Base-by-base conservation (phyloP, 2,888 invertebrate species). In the Diarsia mendica region DNA sequence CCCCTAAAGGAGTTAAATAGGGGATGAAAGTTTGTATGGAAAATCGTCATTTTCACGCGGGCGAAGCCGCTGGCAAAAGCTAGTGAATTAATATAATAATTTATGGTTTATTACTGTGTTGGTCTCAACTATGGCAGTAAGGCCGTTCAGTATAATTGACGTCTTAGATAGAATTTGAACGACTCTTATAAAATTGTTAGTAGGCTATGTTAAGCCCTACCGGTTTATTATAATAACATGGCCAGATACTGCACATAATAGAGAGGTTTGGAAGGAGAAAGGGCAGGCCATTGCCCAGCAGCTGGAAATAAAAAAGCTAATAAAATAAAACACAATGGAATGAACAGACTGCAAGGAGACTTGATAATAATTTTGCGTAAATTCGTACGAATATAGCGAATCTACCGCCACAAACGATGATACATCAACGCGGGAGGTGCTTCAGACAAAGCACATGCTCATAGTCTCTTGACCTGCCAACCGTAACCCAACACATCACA, bases 341-440 rank as follows among this genome's bases (percentile, higher is more conserved):
- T 70, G 46, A 6, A 23, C 11, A 28, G 51, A 0, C 1, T 33
- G 49, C 5, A 20, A 49, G 0, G 18, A 46, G 5, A 46, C 6
- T 23, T 18, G 8, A 18, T 11, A 44, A 66, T 58, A 61, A 68
- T 72, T 67, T 55, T 66, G 51, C 55, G 20, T 60, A 33, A 66
- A 80, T 61, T 67, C 23, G 39, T 72, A 70, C 61, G 23, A 82
- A 77, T 89, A 88, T 87, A 86, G 87, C 88, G 75, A 88, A 90
- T 85, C 75, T 67, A 74, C 85, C 85, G 86, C 90, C 89, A 90
- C 89, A 90, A 90, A 86, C 88, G 87, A 91, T 90, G 87, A 91
- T 90, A 89, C 90, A 83, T 82, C 91, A 87, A 89, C 88, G 92
- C 91, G 92, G 92, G 92, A 91, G 92, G 89, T 86, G 88, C 77